Conservation (phyloP, 2,113 vertebrate species). For the Trogon melanurus region DNA sequence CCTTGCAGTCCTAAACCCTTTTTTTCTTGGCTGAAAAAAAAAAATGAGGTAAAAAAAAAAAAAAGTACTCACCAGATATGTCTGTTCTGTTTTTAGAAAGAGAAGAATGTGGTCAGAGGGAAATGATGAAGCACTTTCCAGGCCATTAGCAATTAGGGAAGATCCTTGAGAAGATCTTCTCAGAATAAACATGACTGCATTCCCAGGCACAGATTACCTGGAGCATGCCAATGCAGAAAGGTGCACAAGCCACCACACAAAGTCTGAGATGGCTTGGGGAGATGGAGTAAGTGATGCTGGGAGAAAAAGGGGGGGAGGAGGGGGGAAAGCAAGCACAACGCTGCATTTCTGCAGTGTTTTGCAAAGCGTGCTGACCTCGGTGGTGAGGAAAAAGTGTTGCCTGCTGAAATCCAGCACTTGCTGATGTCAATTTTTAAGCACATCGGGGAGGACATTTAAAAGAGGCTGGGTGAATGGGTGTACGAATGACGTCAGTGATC, state of each 20-base stretch:
- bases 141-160: background rate
- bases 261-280: background rate
- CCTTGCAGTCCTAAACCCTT: background rate
- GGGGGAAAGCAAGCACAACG: fast-evolving
- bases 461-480: background rate
- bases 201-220: background rate
- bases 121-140: slow-evolving; percentile 44
- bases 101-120: background rate
- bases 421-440: background rate
- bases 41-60: background rate
- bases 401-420: background rate
- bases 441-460: background rate
- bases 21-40: background rate
- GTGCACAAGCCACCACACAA: background rate
- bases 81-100: background rate
- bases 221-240: fast-evolving
- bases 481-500: background rate
- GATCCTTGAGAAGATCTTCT: background rate
- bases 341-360: fast-evolving
- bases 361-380: background rate
- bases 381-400: background rate
- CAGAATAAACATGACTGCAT: background rate
- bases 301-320: too few relatives aligned
- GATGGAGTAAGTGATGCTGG: background rate
- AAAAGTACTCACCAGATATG: background rate